These are phyloP conservation scores for Salarias fasciatus DNA, from an alignment of 2,797 vertebrate species.

Conservation along the genomic window DNA sequence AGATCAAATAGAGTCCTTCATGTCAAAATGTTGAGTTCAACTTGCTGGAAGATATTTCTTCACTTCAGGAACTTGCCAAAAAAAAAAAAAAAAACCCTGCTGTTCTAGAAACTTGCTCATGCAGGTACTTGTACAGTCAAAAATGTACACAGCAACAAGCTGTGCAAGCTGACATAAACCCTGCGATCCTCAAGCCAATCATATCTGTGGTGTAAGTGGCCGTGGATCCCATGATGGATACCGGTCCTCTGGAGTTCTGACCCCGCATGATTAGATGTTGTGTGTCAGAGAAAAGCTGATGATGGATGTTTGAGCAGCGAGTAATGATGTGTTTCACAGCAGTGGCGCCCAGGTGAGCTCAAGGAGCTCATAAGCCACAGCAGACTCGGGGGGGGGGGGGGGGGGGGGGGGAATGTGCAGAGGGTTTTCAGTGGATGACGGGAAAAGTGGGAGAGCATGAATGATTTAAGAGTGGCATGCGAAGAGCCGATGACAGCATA, in stretches of 20 bases:
- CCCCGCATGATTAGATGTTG: conserved; percentile 30
- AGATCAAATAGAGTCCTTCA: background rate
- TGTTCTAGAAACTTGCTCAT: background rate
- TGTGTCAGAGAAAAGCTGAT: conserved; percentile 31
- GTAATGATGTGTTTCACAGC: conserved; percentile 46
- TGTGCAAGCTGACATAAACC: background rate
- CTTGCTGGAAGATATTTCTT: background rate
- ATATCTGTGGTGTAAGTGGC: background rate
- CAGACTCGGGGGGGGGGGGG: conserved; percentile 37
- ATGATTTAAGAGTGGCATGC: conserved; percentile 64
- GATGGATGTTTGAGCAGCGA: conserved; percentile 57
- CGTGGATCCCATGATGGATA: conserved; percentile 14
- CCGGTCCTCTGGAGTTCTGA: conserved; percentile 14
- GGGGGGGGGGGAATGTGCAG: no score
- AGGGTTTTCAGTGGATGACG: conserved; percentile 36
- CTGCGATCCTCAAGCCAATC: conserved; percentile 5
- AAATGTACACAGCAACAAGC: background rate
- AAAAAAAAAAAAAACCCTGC: background rate
- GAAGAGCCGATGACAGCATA: conserved; percentile 63
- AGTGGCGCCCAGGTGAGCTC: conserved; percentile 23
- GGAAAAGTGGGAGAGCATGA: conserved; percentile 51
- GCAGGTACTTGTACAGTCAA: background rate
- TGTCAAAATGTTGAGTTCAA: background rate
- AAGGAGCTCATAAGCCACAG: conserved; percentile 49
- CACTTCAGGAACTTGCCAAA: background rate